phyloP scores from a whole-genome alignment of 2,888 invertebrate species.

The Xestobium rufovillosum region DNA sequence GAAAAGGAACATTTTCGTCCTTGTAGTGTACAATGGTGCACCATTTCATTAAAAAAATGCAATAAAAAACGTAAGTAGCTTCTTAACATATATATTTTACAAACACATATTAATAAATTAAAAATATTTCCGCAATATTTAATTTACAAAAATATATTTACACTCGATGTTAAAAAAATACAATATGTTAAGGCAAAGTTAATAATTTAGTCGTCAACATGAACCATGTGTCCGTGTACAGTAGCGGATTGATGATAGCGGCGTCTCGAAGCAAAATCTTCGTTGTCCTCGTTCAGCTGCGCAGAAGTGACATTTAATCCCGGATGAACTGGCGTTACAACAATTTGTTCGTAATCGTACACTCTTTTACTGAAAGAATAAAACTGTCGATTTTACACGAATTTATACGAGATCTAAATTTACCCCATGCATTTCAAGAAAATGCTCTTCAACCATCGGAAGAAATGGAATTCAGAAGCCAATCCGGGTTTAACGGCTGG shows the following conservation, averaged over 20 bases:
- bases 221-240: constrained; percentile 64
- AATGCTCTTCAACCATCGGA: constrained; percentile 67
- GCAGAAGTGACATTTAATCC: constrained; percentile 74
- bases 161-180: no score
- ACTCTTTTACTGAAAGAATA: constrained; percentile 58
- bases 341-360: constrained; percentile 77
- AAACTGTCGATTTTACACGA: constrained; percentile 12
- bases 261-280: constrained; percentile 86
- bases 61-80: no score
- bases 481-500: constrained; percentile 92
- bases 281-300: constrained; percentile 89
- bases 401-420: constrained; percentile 30
- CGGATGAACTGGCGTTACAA: constrained; percentile 75
- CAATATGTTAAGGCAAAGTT: no score
- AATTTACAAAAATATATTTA: no score
- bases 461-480: constrained; percentile 74
- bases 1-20: no score
- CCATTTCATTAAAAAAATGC: no score
- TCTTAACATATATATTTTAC: no score
- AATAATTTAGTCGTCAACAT: constrained; percentile 42
- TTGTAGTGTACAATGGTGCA: no score
- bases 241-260: constrained; percentile 89
- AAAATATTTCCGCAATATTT: no score
- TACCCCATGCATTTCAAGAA: constrained; percentile 72
- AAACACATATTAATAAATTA: no score